Conservation (phyloP, 2,888 invertebrate species). For the Drosophila prostipennis region DNA sequence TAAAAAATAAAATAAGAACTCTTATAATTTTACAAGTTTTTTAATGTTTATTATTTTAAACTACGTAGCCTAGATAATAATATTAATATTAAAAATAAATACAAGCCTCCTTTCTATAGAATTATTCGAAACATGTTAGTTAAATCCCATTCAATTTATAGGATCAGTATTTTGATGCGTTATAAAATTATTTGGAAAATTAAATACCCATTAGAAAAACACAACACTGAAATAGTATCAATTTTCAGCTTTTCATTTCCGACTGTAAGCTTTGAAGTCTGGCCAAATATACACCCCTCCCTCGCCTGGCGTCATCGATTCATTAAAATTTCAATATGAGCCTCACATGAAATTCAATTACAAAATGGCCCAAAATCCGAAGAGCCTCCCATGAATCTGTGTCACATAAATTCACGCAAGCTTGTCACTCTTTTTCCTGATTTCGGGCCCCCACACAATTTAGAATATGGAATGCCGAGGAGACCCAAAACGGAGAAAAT, state of each 20-base stretch:
- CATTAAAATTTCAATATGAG: conserved; percentile 35
- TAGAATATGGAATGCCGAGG: conserved; percentile 19
- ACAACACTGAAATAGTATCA: not conserved
- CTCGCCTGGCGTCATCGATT: conserved; percentile 5
- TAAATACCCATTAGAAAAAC: not conserved
- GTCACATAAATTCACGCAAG: conserved; percentile 31
- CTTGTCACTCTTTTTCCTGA: conserved; percentile 13
- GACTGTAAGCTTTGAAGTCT: conserved; percentile 26
- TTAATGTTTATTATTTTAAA: too few relatives aligned
- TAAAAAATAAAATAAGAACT: not conserved
- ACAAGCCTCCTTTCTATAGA: too few relatives aligned
- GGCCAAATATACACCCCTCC: not conserved
- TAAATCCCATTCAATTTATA: too few relatives aligned
- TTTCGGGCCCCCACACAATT: conserved; percentile 5
- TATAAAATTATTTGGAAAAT: too few relatives aligned
- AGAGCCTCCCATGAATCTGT: not conserved
- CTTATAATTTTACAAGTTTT: too few relatives aligned
- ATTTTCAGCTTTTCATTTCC: conserved; percentile 24
- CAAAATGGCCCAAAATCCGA: conserved; percentile 38
- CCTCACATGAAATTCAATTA: conserved; percentile 44
- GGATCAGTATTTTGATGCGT: too few relatives aligned
- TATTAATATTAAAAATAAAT: too few relatives aligned
- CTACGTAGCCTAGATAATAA: too few relatives aligned
- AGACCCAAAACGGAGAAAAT: conserved; percentile 29
- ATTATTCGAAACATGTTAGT: too few relatives aligned